Base-by-base conservation (phyloP, 2,113 vertebrate genomes). In the Scopus umbretta region DNA sequence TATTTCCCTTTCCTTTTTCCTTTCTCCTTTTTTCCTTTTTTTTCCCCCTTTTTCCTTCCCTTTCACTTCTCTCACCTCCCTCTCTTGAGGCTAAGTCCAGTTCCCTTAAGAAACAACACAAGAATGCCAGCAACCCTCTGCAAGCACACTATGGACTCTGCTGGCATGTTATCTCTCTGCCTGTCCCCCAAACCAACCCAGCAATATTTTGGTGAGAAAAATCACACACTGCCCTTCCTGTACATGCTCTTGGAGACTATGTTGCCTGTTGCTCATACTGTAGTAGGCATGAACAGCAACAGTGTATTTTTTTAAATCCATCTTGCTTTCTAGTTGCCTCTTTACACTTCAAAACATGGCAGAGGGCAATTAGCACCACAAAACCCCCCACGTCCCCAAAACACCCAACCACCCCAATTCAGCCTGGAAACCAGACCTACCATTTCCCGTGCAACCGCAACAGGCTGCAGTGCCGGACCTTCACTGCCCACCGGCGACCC, bases 401-500 rank as follows among this genome's bases (percentile, higher is more conserved):
- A 38, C 11, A 47, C 20, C 6, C 12, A 49, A 32, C 8, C 42
- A 58, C 13, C 26, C 63, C 59, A 66, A 9, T 56, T 36, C n/a
- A 53, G 21, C 34, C 53, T 80, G 47, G 50, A 81, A 53, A 25
- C 56, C 42, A 49, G 19, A 49, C 13, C 38, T 20, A 25, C 15
- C 13, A 2, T 20, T 66, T 61, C 27, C 30, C 10, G 2, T 2
- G 4, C 20, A 49, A 17, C 32, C n/a, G 11, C 38, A 40, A 7
- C 4, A 50, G 23, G 43, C 43, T 79, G 42, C 56, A 52, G 43
- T 8, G 21, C 47, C 62, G 47, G 29, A 30, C 17, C 20, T 27
- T 53, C 38, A 5, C 8, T 43, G 62, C 38, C 66, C 47, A 13
- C 3, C 0, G 0, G n/a, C 25, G 8, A 17, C 16, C 8, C n/a